phyloP scores from a whole-genome alignment of 2,888 invertebrate genomes.

The Camptogramma bilineatum region DNA sequence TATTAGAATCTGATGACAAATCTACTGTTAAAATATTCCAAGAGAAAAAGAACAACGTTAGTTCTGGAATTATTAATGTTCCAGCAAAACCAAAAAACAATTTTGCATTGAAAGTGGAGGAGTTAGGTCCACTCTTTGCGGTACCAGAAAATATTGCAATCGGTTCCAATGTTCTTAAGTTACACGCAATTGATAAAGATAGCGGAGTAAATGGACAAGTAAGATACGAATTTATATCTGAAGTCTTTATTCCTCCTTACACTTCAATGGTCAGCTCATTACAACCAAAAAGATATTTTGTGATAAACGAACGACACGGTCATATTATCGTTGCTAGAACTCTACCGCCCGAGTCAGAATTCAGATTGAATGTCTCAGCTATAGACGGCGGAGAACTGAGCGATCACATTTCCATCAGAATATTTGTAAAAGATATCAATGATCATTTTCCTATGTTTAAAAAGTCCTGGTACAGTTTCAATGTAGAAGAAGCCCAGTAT shows the following conservation, averaged over 20 bases:
- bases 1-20: slow-evolving; percentile 87
- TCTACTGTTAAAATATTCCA: slow-evolving; percentile 77
- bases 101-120: slow-evolving; percentile 63
- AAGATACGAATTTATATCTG: slow-evolving; percentile 89
- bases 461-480: slow-evolving; percentile 93
- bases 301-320: slow-evolving; percentile 90
- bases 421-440: slow-evolving; percentile 92
- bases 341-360: slow-evolving; percentile 90
- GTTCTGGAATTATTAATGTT: slow-evolving; percentile 60
- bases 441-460: slow-evolving; percentile 94
- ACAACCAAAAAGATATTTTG: slow-evolving; percentile 88
- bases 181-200: slow-evolving; percentile 91
- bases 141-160: slow-evolving; percentile 90
- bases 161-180: slow-evolving; percentile 88
- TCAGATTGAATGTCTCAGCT: slow-evolving; percentile 90
- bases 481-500: slow-evolving; percentile 92
- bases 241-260: slow-evolving; percentile 87
- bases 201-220: slow-evolving; percentile 89
- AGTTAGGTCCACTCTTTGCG: slow-evolving; percentile 86
- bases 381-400: slow-evolving; percentile 90
- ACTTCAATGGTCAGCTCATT: slow-evolving; percentile 70
- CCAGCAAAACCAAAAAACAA: slow-evolving; percentile 73
- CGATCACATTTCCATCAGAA: slow-evolving; percentile 88
- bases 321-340: slow-evolving; percentile 90
- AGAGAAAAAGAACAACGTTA: slow-evolving; percentile 67